Percentiles rank a stretch among this genome's conserved stretches.
Evolutionary conservation across 2,113 vertebrate genomes (phyloP).

Genomic region (Argyrosomus japonicus): DNA sequence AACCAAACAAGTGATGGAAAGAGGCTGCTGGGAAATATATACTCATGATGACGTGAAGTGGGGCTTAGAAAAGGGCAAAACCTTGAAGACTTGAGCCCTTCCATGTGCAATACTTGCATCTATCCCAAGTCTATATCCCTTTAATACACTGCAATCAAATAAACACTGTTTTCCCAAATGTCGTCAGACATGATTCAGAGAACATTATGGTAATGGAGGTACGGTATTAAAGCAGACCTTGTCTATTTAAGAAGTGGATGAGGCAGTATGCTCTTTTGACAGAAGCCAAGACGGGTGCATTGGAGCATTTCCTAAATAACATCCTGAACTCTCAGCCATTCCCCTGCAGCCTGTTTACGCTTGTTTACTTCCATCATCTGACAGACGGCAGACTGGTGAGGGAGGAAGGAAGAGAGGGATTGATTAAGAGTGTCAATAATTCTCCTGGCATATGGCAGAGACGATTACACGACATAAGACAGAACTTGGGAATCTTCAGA

Average conservation of each 20-base stretch:
- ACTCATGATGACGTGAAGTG: not conserved
- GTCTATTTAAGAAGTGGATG: not conserved
- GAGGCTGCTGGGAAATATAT: conserved; percentile 4
- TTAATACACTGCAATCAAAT: conserved; percentile 16
- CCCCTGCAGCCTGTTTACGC: conserved; percentile 21
- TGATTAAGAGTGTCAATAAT: conserved; percentile 56
- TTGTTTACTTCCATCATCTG: conserved; percentile 40
- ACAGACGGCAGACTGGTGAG: conserved; percentile 19
- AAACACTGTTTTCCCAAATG: conserved; percentile 26
- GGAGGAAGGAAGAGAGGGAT: conserved; percentile 16
- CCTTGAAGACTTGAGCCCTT: not conserved
- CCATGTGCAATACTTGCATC: conserved; percentile 18
- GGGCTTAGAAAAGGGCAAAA: conserved; percentile 19
- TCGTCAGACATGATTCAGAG: conserved; percentile 21
- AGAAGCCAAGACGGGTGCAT: not conserved
- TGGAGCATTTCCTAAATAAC: conserved; percentile 17
- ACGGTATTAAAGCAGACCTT: not conserved
- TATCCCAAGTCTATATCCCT: conserved; percentile 8
- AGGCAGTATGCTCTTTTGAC: conserved; percentile 1
- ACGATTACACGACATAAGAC: conserved; percentile 38
- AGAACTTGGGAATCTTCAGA: conserved; percentile 14
- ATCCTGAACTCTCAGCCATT: conserved; percentile 15
- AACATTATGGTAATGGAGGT: not conserved
- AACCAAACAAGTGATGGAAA: conserved; percentile 36
- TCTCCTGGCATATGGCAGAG: conserved; percentile 49